Percentiles rank a stretch among this genome's conserved stretches.
These are phyloP conservation scores for Drosophila subobscura DNA, from an alignment of 1,140 invertebrate species.

Conservation along the genomic window DNA sequence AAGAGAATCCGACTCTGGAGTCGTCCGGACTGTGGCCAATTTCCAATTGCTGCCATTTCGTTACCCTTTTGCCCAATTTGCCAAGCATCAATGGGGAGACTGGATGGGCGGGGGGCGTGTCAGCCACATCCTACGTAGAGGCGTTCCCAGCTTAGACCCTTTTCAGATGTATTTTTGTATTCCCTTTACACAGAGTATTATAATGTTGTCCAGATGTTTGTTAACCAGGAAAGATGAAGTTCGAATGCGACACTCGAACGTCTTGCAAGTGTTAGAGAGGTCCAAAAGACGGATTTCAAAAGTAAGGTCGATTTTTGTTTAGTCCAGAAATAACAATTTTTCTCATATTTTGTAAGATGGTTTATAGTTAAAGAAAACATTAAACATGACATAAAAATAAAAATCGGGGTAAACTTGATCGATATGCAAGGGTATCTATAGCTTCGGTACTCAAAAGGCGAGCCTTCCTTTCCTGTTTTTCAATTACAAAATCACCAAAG, in stretches of 20 bases:
- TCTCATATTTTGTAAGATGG: too few species aligned
- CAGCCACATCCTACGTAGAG: constrained; percentile 38
- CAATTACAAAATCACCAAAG: constrained; percentile 71
- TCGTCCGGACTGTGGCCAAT: constrained; percentile 58
- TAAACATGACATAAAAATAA: too few species aligned
- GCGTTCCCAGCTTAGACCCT: constrained; percentile 29
- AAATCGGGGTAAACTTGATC: too few species aligned
- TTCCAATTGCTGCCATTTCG: constrained; percentile 68
- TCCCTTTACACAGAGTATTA: not conserved
- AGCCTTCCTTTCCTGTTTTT: constrained; percentile 48
- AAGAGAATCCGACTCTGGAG: not conserved
- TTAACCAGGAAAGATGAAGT: too few species aligned
- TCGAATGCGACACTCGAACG: too few species aligned
- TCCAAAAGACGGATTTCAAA: too few species aligned
- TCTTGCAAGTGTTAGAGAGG: too few species aligned
- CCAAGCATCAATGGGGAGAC: constrained; percentile 52
- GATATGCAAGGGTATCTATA: too few species aligned
- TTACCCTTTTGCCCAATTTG: constrained; percentile 74
- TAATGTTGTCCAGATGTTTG: too few species aligned
- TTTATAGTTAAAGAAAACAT: too few species aligned
- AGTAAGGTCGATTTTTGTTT: too few species aligned
- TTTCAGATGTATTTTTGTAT: constrained; percentile 4
- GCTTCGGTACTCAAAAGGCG: not conserved
- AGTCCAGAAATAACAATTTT: too few species aligned
- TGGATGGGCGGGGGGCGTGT: constrained; percentile 29